phyloP scores from a whole-genome alignment of 2,888 invertebrate species.

The Diloba caeruleocephala region DNA sequence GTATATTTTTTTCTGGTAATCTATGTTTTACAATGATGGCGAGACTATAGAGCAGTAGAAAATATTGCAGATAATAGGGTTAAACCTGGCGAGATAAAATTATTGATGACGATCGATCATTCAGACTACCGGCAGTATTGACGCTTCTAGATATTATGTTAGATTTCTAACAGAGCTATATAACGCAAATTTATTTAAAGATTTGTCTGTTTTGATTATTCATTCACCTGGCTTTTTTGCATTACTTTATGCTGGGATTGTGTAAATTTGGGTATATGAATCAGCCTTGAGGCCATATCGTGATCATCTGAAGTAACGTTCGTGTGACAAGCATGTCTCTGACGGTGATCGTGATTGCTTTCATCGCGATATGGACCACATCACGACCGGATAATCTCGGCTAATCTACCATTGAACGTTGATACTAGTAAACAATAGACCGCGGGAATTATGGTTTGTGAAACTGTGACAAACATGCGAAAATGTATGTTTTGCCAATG shows the following conservation, averaged over 20 bases:
- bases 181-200: too few species aligned
- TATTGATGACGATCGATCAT: too few species aligned
- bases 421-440: slow-evolving; percentile 59
- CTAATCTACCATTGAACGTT: slow-evolving; percentile 62
- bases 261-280: slow-evolving; percentile 27
- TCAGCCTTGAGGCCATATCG: slow-evolving; percentile 48
- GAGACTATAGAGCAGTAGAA: too few species aligned
- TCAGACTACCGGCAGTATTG: too few species aligned
- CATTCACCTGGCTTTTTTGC: slow-evolving; percentile 1
- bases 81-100: too few species aligned
- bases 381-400: slow-evolving; percentile 71
- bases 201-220: slow-evolving; percentile 1
- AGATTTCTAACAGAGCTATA: too few species aligned
- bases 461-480: slow-evolving; percentile 45
- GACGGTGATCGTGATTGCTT: slow-evolving; percentile 76
- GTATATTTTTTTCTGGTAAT: too few species aligned
- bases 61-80: too few species aligned
- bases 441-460: slow-evolving; percentile 54
- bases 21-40: too few species aligned
- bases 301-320: slow-evolving; percentile 59
- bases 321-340: slow-evolving; percentile 68
- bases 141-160: too few species aligned
- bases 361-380: slow-evolving; percentile 77
- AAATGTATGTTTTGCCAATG: slow-evolving; percentile 12
- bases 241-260: slow-evolving; percentile 25